Evolutionary conservation across 2,888 invertebrate genomes (phyloP), one percentile per base, ranked within the genome.

Genomic region (Amaurobius ferox): DNA sequence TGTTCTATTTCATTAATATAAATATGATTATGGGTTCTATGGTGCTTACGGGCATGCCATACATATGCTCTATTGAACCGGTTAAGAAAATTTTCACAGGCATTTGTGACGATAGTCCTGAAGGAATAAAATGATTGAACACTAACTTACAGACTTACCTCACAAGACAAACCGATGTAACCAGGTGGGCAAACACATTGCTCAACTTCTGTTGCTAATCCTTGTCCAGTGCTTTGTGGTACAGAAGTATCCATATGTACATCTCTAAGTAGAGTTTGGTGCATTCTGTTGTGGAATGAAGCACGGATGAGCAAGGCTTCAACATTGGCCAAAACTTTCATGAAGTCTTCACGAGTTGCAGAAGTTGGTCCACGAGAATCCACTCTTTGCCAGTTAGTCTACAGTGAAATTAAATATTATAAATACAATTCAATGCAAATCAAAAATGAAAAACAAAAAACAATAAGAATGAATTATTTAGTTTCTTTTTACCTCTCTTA

Each of bases 241-340:
- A 94, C 94, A 0, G 97, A 96, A 1, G 96, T 95, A 89, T 98
- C 98, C 91, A 98, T 93, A 28, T 94, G 94, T 0, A 99, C 95
- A 90, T 97, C 96, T 83, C 96, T 94, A 64, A 99, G 94, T 70
- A 94, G 94, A 0, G 93, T 92, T 0, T 94, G 93, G 0, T 93
- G 92, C 85, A 94, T 94, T 88, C 95, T 93, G 72, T 93, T 92
- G 86, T 94, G 93, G 89, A 91, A 93, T 0, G 96, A 95, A 0
- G 97, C 98, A 74, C 97, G 94, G 30, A 98, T 95, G 9, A 97
- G 92, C 87, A 97, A 95, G 13, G 95, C 94, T 89, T 96, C 95
- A 13, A 99, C 92, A 90, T 96, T 95, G 30, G 96, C 94, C 9
- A 99, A 92, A 0, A 96, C 96, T 87, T 94, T 94, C 93, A 99